These are phyloP conservation scores for Coboldia fuscipes DNA, from an alignment of 1,140 invertebrate species.

Conservation along the genomic window DNA sequence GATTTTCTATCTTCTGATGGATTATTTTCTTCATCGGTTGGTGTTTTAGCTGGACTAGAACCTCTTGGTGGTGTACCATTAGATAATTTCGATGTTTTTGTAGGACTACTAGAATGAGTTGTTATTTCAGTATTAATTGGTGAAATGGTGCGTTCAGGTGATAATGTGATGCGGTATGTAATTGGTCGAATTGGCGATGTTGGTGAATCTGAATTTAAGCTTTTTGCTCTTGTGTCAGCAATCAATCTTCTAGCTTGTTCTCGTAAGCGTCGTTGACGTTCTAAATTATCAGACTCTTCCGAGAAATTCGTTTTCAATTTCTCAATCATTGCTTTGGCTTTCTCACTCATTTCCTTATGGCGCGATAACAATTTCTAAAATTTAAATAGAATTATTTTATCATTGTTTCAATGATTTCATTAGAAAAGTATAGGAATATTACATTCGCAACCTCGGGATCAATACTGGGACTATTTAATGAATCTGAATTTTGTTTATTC, in stretches of 20 bases:
- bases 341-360: slow-evolving; percentile 70
- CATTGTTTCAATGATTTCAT: neutral
- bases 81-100: too few relatives aligned
- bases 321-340: slow-evolving; percentile 74
- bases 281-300: slow-evolving; percentile 42
- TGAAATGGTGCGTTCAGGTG: slow-evolving; percentile 18
- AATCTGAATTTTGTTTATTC: neutral
- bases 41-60: too few relatives aligned
- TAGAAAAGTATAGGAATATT: slow-evolving; percentile 7
- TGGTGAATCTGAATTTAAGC: slow-evolving; percentile 26
- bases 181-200: slow-evolving; percentile 13
- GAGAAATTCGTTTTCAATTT: slow-evolving; percentile 38
- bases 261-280: slow-evolving; percentile 60
- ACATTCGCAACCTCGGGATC: slow-evolving; percentile 17
- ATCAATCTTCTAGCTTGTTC: slow-evolving; percentile 77
- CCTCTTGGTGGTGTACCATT: too few relatives aligned
- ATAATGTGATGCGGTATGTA: slow-evolving; percentile 13
- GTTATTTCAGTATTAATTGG: slow-evolving; percentile 18
- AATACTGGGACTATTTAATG: slow-evolving; percentile 6
- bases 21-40: too few relatives aligned
- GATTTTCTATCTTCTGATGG: too few relatives aligned
- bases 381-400: slow-evolving; percentile 9
- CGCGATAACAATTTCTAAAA: slow-evolving; percentile 47
- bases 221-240: slow-evolving; percentile 54
- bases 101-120: too few relatives aligned